These are phyloP conservation scores for Pangasius djambal DNA, from an alignment of 2,797 vertebrate genomes.

Conservation along the genomic window DNA sequence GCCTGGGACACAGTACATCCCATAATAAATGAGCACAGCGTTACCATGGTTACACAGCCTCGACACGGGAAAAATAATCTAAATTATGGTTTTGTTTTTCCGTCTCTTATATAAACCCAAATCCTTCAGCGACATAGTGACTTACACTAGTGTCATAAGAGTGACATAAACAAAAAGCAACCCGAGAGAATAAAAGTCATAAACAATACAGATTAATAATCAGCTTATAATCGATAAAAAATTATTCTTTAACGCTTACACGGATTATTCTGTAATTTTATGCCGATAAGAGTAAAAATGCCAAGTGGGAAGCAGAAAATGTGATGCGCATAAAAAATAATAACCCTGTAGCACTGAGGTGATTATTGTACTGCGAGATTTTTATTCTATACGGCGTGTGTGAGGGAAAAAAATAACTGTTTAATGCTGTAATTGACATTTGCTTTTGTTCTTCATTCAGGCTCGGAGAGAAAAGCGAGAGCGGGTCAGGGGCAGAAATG, in stretches of 20 bases:
- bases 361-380: neutral
- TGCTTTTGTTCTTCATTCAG: neutral
- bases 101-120: neutral
- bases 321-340: neutral
- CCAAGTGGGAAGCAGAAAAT: neutral
- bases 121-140: neutral
- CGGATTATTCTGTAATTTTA: neutral
- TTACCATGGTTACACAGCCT: conserved; percentile 1
- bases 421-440: neutral
- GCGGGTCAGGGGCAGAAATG: neutral
- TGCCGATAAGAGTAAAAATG: neutral
- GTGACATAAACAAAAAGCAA: too few relatives aligned
- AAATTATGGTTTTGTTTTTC: neutral
- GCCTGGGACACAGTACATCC: neutral
- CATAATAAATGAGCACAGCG: neutral
- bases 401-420: neutral
- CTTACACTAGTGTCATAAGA: neutral
- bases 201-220: neutral
- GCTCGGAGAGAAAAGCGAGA: neutral
- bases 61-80: neutral
- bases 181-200: neutral
- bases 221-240: too few relatives aligned
- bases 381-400: neutral
- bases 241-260: too few relatives aligned
- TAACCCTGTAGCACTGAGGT: neutral